A percentile compares a stretch with the other conserved stretches of the same genome.
Evolutionary conservation across 2,113 vertebrate species (phyloP).

Genomic region (Mionectes macconnelli): DNA sequence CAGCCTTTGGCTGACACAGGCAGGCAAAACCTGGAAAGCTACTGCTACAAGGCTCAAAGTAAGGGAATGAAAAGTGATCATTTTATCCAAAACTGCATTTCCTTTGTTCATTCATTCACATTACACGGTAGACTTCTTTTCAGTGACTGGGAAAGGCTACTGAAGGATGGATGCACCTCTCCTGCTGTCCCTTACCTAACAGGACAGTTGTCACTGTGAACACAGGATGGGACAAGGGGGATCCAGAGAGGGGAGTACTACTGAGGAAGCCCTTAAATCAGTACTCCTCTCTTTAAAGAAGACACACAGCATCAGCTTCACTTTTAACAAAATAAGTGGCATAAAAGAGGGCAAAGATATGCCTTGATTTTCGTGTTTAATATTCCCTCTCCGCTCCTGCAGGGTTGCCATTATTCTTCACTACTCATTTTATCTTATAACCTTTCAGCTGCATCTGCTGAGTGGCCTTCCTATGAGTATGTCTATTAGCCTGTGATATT

Average conservation of each 20-base stretch:
- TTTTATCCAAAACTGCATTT: neutral
- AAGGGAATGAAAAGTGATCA: neutral
- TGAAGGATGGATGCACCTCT: neutral
- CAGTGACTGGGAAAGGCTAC: neutral
- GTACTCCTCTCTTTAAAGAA: neutral
- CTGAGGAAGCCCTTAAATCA: neutral
- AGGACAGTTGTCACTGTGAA: neutral
- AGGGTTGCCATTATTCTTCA: neutral
- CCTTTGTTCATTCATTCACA: neutral
- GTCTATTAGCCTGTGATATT: neutral
- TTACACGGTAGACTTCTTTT: neutral
- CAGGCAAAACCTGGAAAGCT: neutral
- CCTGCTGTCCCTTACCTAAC: fast-evolving
- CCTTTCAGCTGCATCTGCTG: neutral
- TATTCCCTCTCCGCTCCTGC: neutral
- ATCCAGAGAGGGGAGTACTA: neutral
- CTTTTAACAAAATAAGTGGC: neutral
- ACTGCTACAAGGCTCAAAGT: neutral
- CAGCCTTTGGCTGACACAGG: neutral
- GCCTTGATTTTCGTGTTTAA: neutral
- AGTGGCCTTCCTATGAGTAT: neutral
- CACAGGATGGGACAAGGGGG: neutral
- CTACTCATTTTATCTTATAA: neutral
- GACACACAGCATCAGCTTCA: neutral
- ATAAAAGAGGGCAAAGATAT: neutral